Conservation (phyloP, 2,888 invertebrate genomes). For the Euproctis similis region DNA sequence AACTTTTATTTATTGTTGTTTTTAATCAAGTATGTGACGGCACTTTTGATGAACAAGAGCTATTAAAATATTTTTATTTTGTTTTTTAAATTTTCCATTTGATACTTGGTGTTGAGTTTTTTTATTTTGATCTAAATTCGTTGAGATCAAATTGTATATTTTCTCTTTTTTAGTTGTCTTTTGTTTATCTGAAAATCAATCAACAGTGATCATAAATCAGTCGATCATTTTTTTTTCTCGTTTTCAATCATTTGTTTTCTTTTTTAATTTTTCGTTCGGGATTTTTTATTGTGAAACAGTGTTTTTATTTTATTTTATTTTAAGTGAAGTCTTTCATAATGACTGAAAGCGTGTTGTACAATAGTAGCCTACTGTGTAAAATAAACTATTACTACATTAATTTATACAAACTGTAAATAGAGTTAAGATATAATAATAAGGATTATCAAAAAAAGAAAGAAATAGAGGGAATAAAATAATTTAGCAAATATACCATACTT, state of each 20-base stretch:
- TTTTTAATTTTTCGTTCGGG: conserved; percentile 24
- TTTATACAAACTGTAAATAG: conserved; percentile 75
- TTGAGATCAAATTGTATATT: conserved; percentile 51
- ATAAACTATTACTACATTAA: conserved; percentile 67
- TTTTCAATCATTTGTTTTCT: conserved; percentile 27
- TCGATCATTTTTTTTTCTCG: conserved; percentile 25
- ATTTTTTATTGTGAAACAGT: too few species aligned
- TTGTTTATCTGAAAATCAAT: too few species aligned
- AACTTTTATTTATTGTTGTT: conserved; percentile 58
- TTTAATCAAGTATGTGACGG: conserved; percentile 39
- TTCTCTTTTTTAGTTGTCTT: conserved; percentile 37
- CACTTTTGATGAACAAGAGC: conserved; percentile 44
- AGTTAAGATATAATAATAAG: conserved; percentile 61
- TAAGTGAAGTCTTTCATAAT: conserved; percentile 57
- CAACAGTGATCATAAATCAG: conserved; percentile 43
- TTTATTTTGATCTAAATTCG: conserved; percentile 38
- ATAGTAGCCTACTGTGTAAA: conserved; percentile 67
- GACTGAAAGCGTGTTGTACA: conserved; percentile 64
- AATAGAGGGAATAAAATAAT: conserved; percentile 72
- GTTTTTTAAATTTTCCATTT: conserved; percentile 41
- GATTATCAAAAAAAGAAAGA: conserved; percentile 68
- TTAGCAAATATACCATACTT: conserved; percentile 44
- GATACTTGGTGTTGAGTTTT: conserved; percentile 70
- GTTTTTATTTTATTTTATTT: conserved; percentile 22
- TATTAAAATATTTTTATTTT: conserved; percentile 40